A percentile compares a stretch with the other conserved stretches of the same genome.
Conservation (phyloP, 2,113 vertebrate genomes). For the Otis tarda region DNA sequence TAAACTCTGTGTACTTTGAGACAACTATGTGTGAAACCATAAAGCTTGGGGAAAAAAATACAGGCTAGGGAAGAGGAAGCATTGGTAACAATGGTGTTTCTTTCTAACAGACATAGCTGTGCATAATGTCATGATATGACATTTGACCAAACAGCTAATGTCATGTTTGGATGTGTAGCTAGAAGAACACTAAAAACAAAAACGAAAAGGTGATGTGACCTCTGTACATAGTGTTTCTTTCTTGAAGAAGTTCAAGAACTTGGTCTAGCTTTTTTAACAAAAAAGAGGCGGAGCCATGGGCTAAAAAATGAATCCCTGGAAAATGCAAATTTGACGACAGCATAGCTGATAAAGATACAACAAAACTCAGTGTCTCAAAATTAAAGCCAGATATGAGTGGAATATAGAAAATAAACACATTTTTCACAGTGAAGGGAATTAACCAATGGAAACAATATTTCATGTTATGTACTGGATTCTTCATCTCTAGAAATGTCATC, state of each 20-base stretch:
- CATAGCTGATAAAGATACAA: not conserved
- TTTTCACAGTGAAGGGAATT: not conserved
- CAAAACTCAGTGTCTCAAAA: not conserved
- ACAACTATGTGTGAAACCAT: not conserved
- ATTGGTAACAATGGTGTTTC: not conserved
- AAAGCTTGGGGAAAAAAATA: not conserved
- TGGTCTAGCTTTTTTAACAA: not conserved
- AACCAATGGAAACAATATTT: not conserved
- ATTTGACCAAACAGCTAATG: not conserved
- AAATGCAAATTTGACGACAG: not conserved
- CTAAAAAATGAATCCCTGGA: not conserved
- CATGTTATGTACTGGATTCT: not conserved
- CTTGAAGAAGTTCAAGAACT: not conserved
- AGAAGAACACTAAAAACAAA: not conserved
- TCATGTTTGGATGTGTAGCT: not conserved
- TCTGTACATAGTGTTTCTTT: not conserved
- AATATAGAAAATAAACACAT: not conserved
- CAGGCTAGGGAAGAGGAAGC: not conserved
- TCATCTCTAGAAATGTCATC: slow-evolving; percentile 7
- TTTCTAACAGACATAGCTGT: not conserved
- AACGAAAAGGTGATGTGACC: not conserved
- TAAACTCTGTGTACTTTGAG: not conserved
- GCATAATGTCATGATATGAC: not conserved
- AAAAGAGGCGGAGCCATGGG: not conserved
- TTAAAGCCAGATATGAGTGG: not conserved